Conservation (phyloP, 53 echinoderm and acorn worm species). For the Antedon mediterranea region DNA sequence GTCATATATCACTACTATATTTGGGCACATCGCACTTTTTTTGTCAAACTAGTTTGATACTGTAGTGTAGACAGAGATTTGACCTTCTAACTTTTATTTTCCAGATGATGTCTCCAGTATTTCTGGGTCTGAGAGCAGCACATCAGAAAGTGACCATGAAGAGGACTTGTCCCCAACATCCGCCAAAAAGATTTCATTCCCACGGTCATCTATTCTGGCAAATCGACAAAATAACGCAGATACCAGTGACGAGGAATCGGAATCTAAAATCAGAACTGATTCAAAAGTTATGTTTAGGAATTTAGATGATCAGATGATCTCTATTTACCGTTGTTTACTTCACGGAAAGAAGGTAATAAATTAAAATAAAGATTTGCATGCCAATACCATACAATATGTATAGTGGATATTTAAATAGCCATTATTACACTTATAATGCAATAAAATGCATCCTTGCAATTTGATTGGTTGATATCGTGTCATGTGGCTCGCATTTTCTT, state of each 20-base stretch:
- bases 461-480: too few relatives aligned
- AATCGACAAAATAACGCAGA: conserved; percentile 19
- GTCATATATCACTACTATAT: too few relatives aligned
- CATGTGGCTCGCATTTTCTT: too few relatives aligned
- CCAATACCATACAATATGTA: too few relatives aligned
- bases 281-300: conserved; percentile 77
- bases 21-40: too few relatives aligned
- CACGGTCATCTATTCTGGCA: background rate
- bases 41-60: too few relatives aligned
- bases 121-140: conserved; percentile 64
- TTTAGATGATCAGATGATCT: conserved; percentile 49
- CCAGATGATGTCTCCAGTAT: conserved; percentile 86
- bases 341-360: conserved; percentile 87
- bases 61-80: too few relatives aligned
- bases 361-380: too few relatives aligned
- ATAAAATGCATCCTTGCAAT: too few relatives aligned
- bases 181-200: background rate
- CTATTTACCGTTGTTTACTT: conserved; percentile 60
- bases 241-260: conserved; percentile 2
- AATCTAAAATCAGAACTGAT: conserved; percentile 23
- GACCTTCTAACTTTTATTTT: background rate
- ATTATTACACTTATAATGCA: too few relatives aligned
- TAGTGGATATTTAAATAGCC: too few relatives aligned
- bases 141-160: conserved; percentile 23
- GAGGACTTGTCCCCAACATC: background rate